A percentile compares a stretch with the other conserved stretches of the same genome.
These are phyloP conservation scores for Cephalopholis sonnerati DNA, from an alignment of 2,113 vertebrate genomes.

Conservation along the genomic window DNA sequence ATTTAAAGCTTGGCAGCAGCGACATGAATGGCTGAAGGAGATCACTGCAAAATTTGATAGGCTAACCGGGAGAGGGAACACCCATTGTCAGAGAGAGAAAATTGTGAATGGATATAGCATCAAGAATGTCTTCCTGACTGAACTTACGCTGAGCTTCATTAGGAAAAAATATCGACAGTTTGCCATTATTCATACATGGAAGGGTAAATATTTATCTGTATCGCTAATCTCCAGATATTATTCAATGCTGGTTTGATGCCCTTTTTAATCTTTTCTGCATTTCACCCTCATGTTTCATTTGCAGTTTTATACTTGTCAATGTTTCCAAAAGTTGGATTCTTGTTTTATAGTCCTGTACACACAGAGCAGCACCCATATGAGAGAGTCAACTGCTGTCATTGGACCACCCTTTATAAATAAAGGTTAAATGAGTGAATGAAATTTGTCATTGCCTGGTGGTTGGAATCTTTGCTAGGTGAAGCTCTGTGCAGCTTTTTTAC, in stretches of 20 bases:
- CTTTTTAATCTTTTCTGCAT: not conserved
- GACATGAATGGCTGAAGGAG: too few relatives aligned
- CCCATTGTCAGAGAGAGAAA: too few relatives aligned
- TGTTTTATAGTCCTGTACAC: not conserved
- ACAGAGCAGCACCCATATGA: not conserved
- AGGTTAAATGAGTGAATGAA: not conserved
- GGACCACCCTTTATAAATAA: not conserved
- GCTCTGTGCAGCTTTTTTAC: constrained; percentile 49
- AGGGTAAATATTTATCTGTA: too few relatives aligned
- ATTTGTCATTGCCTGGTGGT: constrained; percentile 5
- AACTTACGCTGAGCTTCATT: too few relatives aligned
- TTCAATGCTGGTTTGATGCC: not conserved
- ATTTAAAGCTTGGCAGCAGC: too few relatives aligned
- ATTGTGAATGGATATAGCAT: too few relatives aligned
- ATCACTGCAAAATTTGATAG: too few relatives aligned
- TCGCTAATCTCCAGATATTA: too few relatives aligned
- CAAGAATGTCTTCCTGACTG: too few relatives aligned
- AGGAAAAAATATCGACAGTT: too few relatives aligned
- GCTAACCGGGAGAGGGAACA: too few relatives aligned
- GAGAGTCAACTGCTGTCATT: not conserved
- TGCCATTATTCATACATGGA: too few relatives aligned
- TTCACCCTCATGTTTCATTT: not conserved
- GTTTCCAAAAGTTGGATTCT: not conserved
- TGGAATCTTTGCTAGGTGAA: constrained; percentile 21
- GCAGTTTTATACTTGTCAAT: not conserved